Conservation (phyloP, 2,888 invertebrate species). For the Drosophila fulvimacula region DNA sequence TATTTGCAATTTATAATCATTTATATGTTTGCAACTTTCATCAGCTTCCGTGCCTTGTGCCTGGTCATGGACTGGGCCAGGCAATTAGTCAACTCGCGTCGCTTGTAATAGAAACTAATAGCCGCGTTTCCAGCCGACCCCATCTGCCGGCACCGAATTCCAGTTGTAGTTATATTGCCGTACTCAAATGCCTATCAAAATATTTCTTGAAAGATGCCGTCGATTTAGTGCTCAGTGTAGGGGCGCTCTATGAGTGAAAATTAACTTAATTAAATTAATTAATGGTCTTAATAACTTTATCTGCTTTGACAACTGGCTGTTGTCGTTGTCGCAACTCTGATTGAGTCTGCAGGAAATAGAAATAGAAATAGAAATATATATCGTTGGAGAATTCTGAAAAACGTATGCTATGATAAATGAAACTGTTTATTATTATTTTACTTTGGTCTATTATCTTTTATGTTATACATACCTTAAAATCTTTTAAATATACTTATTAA, state of each 20-base stretch:
- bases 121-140: not conserved
- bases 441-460: not conserved
- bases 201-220: slow-evolving; percentile 33
- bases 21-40: slow-evolving; percentile 26
- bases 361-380: not conserved
- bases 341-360: slow-evolving; percentile 21
- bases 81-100: slow-evolving; percentile 54
- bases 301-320: slow-evolving; percentile 50
- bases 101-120: slow-evolving; percentile 66
- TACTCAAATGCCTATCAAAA: slow-evolving; percentile 24
- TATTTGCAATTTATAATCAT: slow-evolving; percentile 58
- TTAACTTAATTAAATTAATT: slow-evolving; percentile 63
- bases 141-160: not conserved
- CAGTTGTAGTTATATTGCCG: slow-evolving; percentile 4
- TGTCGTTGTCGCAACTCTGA: slow-evolving; percentile 40
- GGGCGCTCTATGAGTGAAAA: slow-evolving; percentile 42
- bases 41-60: slow-evolving; percentile 46
- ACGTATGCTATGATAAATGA: not conserved
- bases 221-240: slow-evolving; percentile 4
- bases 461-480: not conserved
- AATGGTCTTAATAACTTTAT: slow-evolving; percentile 63
- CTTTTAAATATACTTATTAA: not conserved
- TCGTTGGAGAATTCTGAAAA: not conserved
- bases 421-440: not conserved
- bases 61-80: slow-evolving; percentile 45